Conservation (phyloP, 2,888 invertebrate species). For the Diplolepis rosae region DNA sequence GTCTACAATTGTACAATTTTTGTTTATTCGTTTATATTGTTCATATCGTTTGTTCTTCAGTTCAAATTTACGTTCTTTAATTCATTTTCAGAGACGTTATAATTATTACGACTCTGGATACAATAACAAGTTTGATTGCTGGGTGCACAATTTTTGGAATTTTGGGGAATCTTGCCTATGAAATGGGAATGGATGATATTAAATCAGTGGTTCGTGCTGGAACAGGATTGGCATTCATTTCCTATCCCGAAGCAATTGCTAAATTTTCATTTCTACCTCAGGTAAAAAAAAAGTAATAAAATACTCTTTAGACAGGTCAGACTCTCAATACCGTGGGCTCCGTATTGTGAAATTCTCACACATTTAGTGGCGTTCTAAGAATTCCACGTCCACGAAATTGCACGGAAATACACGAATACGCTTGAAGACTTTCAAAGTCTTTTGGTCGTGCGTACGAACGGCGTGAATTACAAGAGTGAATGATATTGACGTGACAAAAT, state of each 20-base stretch:
- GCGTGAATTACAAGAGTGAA: too few relatives aligned
- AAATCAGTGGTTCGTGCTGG: conserved; percentile 83
- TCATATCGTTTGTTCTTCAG: too few relatives aligned
- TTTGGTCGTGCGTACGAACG: too few relatives aligned
- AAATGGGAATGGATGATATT: conserved; percentile 78
- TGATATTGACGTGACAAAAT: too few relatives aligned
- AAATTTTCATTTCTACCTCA: conserved; percentile 84
- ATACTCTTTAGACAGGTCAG: too few relatives aligned
- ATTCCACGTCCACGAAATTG: too few relatives aligned
- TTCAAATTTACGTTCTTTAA: not conserved
- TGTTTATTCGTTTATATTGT: not conserved
- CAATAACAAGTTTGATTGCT: conserved; percentile 87
- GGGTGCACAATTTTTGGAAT: conserved; percentile 90
- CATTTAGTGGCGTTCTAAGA: too few relatives aligned
- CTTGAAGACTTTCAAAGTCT: too few relatives aligned
- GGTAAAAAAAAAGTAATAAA: too few relatives aligned
- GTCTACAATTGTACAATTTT: not conserved
- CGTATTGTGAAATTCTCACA: too few relatives aligned
- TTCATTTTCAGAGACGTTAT: conserved; percentile 79
- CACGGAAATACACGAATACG: too few relatives aligned
- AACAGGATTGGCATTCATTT: conserved; percentile 87
- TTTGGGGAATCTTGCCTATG: conserved; percentile 85
- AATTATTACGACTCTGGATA: conserved; percentile 88
- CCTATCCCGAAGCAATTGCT: conserved; percentile 89
- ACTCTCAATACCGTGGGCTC: too few relatives aligned